Conservation (phyloP, 1,140 invertebrate genomes). For the Laupala kohalensis region DNA sequence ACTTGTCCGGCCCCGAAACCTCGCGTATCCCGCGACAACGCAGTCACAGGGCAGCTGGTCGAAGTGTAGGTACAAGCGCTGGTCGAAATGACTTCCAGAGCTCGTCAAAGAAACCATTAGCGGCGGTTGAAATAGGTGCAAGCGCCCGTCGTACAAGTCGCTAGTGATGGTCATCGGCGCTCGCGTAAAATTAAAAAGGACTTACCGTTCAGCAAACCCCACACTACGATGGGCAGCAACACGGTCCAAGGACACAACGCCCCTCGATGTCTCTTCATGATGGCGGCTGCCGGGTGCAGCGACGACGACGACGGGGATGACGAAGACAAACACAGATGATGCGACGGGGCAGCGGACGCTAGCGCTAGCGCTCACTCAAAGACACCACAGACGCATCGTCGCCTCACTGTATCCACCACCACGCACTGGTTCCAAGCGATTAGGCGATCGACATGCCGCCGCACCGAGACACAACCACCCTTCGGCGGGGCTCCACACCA, state of each 20-base stretch:
- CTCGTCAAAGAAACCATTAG: neutral
- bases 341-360: neutral
- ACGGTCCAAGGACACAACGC: neutral
- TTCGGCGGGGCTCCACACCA: too few relatives aligned
- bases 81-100: neutral
- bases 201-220: neutral
- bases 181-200: too few relatives aligned
- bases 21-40: neutral
- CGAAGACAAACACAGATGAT: neutral
- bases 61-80: neutral
- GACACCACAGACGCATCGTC: neutral
- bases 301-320: too few relatives aligned
- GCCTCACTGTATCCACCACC: too few relatives aligned
- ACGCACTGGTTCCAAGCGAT: neutral
- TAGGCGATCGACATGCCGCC: neutral
- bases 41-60: too few relatives aligned
- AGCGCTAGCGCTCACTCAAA: neutral
- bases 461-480: too few relatives aligned
- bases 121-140: too few relatives aligned
- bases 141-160: too few relatives aligned
- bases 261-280: neutral
- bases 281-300: neutral
- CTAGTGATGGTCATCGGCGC: too few relatives aligned
- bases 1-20: too few relatives aligned
- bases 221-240: neutral